Conservation (phyloP, 2,797 vertebrate species). For the Enteromius mattozi region DNA sequence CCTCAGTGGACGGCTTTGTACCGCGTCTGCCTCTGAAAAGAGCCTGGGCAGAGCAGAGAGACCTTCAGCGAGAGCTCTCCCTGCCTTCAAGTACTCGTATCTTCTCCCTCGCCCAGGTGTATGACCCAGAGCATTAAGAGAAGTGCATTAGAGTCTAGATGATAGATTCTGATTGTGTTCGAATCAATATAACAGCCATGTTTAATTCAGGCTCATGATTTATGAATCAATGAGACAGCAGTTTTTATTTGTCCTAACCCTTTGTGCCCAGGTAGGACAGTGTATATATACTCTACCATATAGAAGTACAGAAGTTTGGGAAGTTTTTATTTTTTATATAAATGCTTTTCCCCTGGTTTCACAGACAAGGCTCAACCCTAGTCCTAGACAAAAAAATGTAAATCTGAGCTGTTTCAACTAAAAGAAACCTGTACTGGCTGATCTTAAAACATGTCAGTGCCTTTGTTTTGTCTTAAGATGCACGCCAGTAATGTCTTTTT, state of each 20-base stretch:
- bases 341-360: too few relatives aligned
- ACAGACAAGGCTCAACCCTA: too few relatives aligned
- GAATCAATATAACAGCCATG: background rate
- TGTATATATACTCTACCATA: background rate
- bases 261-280: background rate
- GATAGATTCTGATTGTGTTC: constrained; percentile 4
- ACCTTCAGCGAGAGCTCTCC: constrained; percentile 85
- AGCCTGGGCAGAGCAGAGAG: constrained; percentile 79
- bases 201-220: constrained; percentile 29
- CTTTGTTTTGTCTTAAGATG: too few relatives aligned
- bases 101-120: constrained; percentile 91
- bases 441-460: too few relatives aligned
- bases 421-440: too few relatives aligned
- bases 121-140: background rate
- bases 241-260: background rate
- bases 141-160: background rate
- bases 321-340: too few relatives aligned
- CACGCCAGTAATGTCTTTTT: too few relatives aligned
- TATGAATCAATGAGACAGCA: background rate
- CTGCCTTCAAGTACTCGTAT: constrained; percentile 90
- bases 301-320: too few relatives aligned
- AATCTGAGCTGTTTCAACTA: too few relatives aligned
- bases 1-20: constrained; percentile 89
- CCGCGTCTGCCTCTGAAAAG: constrained; percentile 88
- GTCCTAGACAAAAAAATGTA: too few relatives aligned